Evolutionary conservation across 2,888 invertebrate species (phyloP), one percentile per base, ranked within the genome.

Genomic region (Clunio marinus): DNA sequence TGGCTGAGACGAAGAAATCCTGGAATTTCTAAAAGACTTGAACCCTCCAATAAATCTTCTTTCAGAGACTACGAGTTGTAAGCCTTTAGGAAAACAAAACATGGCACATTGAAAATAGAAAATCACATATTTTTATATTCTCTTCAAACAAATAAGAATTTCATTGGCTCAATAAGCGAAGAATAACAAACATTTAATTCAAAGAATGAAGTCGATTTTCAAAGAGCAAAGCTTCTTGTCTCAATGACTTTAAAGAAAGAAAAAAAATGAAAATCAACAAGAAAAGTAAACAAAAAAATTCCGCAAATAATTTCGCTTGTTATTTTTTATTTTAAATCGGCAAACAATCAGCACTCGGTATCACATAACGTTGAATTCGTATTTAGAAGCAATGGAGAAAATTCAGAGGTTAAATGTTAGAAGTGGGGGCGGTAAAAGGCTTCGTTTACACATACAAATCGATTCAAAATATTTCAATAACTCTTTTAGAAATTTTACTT

Each of bases 31-130:
- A 41, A 41, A 41, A 41, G 15, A 3, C n/a, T n/a, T 10, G 41
- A 5, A 5, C 41, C 27, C 62, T 27, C 62, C 37, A 62, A 62
- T 62, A 62, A 62, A 62, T 62, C 62, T 57, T 57, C n/a, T 62
- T 59, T 59, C 25, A 5, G 32, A 32, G 32, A 3, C n/a, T n/a
- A 10, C 4, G 41, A 41, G 41, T 62, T 37, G 62, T 62, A 62
- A 62, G 62, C 62, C 62, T 62, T 62, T 62, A 24, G 37, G 37
- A 62, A 37, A 62, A 62, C 62, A 62, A 5, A 41, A 37, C n/a
- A n/a, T n/a, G n/a, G n/a, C n/a, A 41, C 41, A 41, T 41, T 41
- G 41, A 41, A 41, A 41, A 41, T 41, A 41, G 41, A 41, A 41
- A 41, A 41, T 2, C 10, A 22, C 37, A 62, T 37, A 8, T 37